These are phyloP conservation scores for Calephelis perditalis DNA, from an alignment of 2,888 invertebrate genomes.

Conservation along the genomic window DNA sequence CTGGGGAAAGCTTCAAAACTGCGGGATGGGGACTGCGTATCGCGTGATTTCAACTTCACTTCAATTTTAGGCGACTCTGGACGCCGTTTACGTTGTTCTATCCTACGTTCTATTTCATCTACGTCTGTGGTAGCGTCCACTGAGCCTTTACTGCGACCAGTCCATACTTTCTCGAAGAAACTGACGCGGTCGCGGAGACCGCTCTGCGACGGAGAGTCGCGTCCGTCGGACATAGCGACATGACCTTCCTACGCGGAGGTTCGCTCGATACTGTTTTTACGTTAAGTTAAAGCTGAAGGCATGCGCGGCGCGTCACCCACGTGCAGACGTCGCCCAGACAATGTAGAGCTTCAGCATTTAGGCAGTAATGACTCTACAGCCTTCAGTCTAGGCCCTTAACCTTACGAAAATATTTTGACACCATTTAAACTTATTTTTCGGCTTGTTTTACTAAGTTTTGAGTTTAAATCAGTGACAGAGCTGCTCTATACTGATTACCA, in stretches of 20 bases:
- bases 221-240: conserved; percentile 72
- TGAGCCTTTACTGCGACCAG: conserved; percentile 65
- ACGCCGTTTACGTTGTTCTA: conserved; percentile 76
- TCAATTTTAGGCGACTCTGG: conserved; percentile 79
- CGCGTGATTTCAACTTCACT: conserved; percentile 78
- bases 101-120: conserved; percentile 78
- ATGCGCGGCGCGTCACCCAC: conserved; percentile 44
- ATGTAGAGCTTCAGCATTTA: conserved; percentile 22
- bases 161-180: conserved; percentile 89
- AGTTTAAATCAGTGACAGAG: too few species aligned
- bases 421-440: too few species aligned
- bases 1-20: conserved; percentile 59
- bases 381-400: conserved; percentile 25
- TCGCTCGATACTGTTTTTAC: conserved; percentile 69
- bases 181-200: conserved; percentile 85
- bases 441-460: too few species aligned
- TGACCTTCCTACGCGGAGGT: conserved; percentile 67
- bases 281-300: conserved; percentile 40
- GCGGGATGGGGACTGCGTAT: conserved; percentile 67
- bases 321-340: conserved; percentile 61
- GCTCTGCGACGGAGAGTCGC: conserved; percentile 72
- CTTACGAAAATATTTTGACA: too few species aligned
- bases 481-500: too few species aligned
- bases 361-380: conserved; percentile 20
- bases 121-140: conserved; percentile 73